A percentile compares a stretch with the other conserved stretches of the same genome.
Evolutionary conservation across 2,888 invertebrate species (phyloP).

Genomic region (Rhagium mordax): DNA sequence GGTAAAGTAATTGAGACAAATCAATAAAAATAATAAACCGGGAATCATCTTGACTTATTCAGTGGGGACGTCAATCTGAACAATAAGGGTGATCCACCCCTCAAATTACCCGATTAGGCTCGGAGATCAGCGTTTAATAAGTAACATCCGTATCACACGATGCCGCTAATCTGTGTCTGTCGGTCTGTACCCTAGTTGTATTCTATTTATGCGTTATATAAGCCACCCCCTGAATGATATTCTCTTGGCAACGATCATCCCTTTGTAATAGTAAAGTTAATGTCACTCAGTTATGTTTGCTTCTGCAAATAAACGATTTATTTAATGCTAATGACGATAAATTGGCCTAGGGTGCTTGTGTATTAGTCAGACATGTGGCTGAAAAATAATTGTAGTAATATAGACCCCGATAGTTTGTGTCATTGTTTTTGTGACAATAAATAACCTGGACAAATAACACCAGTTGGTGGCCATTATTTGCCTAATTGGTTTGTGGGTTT

Average conservation of each 20-base stretch:
- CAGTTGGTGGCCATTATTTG: slow-evolving; percentile 17
- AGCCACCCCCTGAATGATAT: slow-evolving; percentile 28
- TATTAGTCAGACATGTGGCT: slow-evolving; percentile 47
- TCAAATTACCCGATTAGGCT: slow-evolving; percentile 68
- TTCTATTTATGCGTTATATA: slow-evolving; percentile 25
- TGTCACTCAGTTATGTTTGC: slow-evolving; percentile 59
- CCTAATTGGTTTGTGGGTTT: not conserved
- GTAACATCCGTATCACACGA: slow-evolving; percentile 68
- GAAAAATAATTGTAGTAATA: slow-evolving; percentile 30
- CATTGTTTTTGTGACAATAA: slow-evolving; percentile 31
- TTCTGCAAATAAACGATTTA: slow-evolving; percentile 65
- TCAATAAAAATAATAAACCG: slow-evolving; percentile 29
- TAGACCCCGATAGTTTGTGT: not conserved
- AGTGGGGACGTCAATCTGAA: slow-evolving; percentile 33
- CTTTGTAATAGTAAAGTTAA: slow-evolving; percentile 61
- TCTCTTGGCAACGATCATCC: slow-evolving; percentile 55
- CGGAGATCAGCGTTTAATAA: slow-evolving; percentile 69
- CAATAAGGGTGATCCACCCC: slow-evolving; percentile 63
- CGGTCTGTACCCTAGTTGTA: slow-evolving; percentile 43
- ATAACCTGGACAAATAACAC: slow-evolving; percentile 13
- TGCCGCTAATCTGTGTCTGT: slow-evolving; percentile 65
- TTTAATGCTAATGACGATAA: slow-evolving; percentile 64
- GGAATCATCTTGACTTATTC: not conserved
- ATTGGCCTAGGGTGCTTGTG: slow-evolving; percentile 51
- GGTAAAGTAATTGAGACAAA: slow-evolving; percentile 20